A percentile compares a stretch with the other conserved stretches of the same genome.
Evolutionary conservation across 2,888 invertebrate species (phyloP).

Genomic region (Nephrotoma guestfalica): DNA sequence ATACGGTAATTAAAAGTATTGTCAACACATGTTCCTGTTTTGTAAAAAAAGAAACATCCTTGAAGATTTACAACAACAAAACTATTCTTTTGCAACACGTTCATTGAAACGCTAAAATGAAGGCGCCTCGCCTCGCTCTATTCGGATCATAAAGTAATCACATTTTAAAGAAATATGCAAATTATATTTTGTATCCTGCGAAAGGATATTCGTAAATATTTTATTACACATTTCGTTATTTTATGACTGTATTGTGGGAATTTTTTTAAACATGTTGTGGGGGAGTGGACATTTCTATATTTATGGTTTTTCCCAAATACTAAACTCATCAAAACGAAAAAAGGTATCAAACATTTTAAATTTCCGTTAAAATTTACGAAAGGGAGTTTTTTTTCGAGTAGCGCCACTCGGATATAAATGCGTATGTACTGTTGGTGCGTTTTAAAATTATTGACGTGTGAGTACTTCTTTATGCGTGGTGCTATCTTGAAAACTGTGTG

Average conservation of each 20-base stretch:
- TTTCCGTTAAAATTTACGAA: neutral
- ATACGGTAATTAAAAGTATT: neutral
- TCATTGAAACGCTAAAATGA: neutral
- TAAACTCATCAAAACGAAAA: neutral
- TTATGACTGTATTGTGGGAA: neutral
- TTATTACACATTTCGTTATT: neutral
- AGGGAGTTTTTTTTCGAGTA: neutral
- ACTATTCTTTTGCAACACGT: neutral
- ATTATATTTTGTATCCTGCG: neutral
- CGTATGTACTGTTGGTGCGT: neutral
- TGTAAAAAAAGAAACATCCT: neutral
- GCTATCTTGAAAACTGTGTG: neutral
- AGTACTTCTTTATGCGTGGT: neutral
- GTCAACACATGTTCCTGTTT: neutral
- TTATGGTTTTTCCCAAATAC: neutral
- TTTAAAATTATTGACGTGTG: too few relatives aligned
- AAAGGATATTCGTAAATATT: neutral
- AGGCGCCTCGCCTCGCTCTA: neutral
- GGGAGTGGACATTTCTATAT: neutral
- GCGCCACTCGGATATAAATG: neutral
- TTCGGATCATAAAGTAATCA: neutral
- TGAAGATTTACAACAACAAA: neutral
- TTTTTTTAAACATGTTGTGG: neutral
- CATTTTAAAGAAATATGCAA: neutral
- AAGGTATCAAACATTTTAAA: neutral